A percentile compares a stretch with the other conserved stretches of the same genome.
These are phyloP conservation scores for Puffinus mauretanicus DNA, from an alignment of 2,113 vertebrate genomes.

Conservation along the genomic window DNA sequence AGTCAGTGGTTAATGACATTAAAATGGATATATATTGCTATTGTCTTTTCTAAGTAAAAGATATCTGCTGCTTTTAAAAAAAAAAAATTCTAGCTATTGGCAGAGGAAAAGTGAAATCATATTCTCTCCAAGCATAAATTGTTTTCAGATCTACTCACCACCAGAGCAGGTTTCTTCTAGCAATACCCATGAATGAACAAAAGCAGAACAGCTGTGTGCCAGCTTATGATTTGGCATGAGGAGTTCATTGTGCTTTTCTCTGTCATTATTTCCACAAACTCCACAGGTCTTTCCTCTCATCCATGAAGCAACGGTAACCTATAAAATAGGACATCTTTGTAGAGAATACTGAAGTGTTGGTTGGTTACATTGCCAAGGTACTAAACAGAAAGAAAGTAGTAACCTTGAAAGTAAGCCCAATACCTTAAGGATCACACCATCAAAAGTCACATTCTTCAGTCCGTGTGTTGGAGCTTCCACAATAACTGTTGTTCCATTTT, in stretches of 20 bases:
- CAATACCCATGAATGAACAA: constrained; percentile 66
- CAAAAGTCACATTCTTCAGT: constrained; percentile 31
- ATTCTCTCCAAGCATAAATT: neutral
- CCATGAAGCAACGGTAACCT: constrained; percentile 49
- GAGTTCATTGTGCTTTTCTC: constrained; percentile 53
- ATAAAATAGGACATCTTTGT: neutral
- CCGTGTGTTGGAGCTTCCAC: constrained; percentile 30
- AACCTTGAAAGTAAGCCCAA: neutral
- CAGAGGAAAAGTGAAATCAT: neutral
- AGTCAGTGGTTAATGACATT: neutral
- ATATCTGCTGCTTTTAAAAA: neutral
- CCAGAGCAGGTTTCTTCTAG: constrained; percentile 46
- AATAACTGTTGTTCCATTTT: neutral
- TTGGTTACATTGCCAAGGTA: neutral
- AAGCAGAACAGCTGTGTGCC: constrained; percentile 40
- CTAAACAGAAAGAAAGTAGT: neutral
- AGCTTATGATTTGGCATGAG: constrained; percentile 56
- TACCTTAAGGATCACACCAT: constrained; percentile 58
- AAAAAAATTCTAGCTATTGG: neutral
- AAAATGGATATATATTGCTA: neutral
- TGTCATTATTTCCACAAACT: constrained; percentile 71
- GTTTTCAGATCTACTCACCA: constrained; percentile 50
- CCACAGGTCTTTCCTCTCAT: constrained; percentile 73
- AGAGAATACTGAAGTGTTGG: neutral
- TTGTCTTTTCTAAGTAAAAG: neutral